These are phyloP conservation scores for Gouania willdenowi DNA, from an alignment of 2,797 vertebrate genomes.

Conservation along the genomic window DNA sequence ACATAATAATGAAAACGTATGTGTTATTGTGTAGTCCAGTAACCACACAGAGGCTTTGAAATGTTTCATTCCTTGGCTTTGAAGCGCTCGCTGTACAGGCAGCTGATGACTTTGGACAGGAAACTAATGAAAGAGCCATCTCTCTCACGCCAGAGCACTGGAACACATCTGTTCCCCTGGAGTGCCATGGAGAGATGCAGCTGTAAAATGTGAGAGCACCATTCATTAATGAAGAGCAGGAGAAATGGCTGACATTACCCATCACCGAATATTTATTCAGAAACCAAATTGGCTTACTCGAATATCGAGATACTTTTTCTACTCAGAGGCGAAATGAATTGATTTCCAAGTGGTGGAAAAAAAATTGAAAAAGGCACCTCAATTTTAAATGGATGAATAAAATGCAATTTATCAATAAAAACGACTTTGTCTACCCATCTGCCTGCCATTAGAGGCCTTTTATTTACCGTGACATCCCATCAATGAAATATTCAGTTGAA, in stretches of 20 bases:
- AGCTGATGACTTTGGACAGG: slow-evolving; percentile 56
- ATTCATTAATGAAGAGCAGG: slow-evolving; percentile 31
- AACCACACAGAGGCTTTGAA: slow-evolving; percentile 48
- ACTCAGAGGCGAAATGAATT: slow-evolving; percentile 34
- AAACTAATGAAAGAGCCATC: slow-evolving; percentile 57
- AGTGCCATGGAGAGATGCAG: slow-evolving; percentile 48
- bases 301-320: slow-evolving; percentile 17
- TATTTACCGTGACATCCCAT: slow-evolving; percentile 52
- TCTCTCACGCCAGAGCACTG: slow-evolving; percentile 45
- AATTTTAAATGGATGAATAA: slow-evolving; percentile 24
- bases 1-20: slow-evolving; percentile 66
- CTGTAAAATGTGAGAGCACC: slow-evolving; percentile 35
- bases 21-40: slow-evolving; percentile 47
- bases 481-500: slow-evolving; percentile 40
- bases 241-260: slow-evolving; percentile 43
- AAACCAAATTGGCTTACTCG: slow-evolving; percentile 45
- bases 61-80: slow-evolving; percentile 45
- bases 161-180: slow-evolving; percentile 48
- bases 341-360: slow-evolving; percentile 25
- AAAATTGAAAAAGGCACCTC: slow-evolving; percentile 24
- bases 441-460: slow-evolving; percentile 29
- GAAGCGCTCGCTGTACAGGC: slow-evolving; percentile 48
- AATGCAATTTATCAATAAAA: slow-evolving; percentile 42
- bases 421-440: slow-evolving; percentile 18
- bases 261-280: slow-evolving; percentile 44